phyloP scores from a whole-genome alignment of 2,888 invertebrate species.

The Monopis laevigella region DNA sequence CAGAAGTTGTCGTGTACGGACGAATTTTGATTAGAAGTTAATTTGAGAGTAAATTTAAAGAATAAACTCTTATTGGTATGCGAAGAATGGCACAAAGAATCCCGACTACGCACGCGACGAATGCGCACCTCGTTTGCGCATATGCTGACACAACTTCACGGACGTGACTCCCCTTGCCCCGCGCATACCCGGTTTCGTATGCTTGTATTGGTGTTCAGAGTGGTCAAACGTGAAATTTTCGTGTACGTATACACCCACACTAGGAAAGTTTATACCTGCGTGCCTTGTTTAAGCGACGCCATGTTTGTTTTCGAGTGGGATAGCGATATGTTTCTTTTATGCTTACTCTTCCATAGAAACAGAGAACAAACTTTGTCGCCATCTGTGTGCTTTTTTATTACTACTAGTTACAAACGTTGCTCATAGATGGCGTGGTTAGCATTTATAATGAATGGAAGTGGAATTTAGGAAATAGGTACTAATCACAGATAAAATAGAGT shows the following conservation, averaged over 20 bases:
- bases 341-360: slow-evolving; percentile 19
- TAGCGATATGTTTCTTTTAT: slow-evolving; percentile 35
- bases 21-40: slow-evolving; percentile 72
- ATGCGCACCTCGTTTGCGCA: slow-evolving; percentile 85
- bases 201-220: slow-evolving; percentile 51
- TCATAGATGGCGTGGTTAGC: no score
- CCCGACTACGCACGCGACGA: slow-evolving; percentile 91
- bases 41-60: slow-evolving; percentile 77
- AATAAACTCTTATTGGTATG: slow-evolving; percentile 87
- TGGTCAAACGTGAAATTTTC: slow-evolving; percentile 68
- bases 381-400: no score
- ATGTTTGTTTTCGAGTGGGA: slow-evolving; percentile 48
- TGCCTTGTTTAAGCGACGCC: slow-evolving; percentile 55
- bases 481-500: no score
- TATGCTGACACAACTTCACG: slow-evolving; percentile 76
- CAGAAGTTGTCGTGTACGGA: slow-evolving; percentile 70
- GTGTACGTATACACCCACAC: slow-evolving; percentile 55
- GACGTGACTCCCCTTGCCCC: slow-evolving; percentile 63
- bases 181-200: slow-evolving; percentile 49
- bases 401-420: no score
- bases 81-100: slow-evolving; percentile 98
- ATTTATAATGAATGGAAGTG: no score
- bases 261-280: slow-evolving; percentile 53
- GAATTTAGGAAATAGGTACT: no score
- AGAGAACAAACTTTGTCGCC: slow-evolving; percentile 23